Base-by-base conservation (phyloP, 2,113 vertebrate genomes). In the Bubo bubo region DNA sequence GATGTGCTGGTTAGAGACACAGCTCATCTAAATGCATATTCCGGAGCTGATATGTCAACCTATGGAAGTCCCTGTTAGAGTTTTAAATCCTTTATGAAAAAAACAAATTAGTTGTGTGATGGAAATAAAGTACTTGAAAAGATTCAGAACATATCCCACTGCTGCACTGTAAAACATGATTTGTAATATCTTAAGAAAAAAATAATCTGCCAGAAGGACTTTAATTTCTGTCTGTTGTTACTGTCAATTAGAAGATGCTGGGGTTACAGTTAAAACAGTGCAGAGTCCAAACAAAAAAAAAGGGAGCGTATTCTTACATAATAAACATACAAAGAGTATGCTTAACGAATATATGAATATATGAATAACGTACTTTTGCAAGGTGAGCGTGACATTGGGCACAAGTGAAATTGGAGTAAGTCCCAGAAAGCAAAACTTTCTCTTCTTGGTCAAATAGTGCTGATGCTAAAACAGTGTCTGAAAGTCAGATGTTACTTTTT, bases 81-180 rank as follows among this genome's bases (percentile, higher is more conserved):
- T 23, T 59, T 37, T 35, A 24, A 62, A 10, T 74, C 49, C 1
- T 28, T 41, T 67, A 34, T 35, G 28, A 22, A 67, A 43, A 41
- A 79, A 72, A n/a, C 20, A 14, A 52, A 49, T 24, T 10, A 15
- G 6, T 37, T 59, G 16, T 1, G 1, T 26, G 16, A 4, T 70
- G 14, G 34, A 74, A 79, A 45, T 43, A 8, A 14, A 43, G 41
- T 56, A 12, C 16, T 28, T 63, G 21, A 35, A 52, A 66, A 58
- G 8, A 23, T 18, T 30, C 16, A 9, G 19, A 41, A 13, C 0
- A 2, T 43, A 14, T 55, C 21, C 7, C 4, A 12, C 28, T 37
- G 47, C 45, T 79, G 28, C 12, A 5, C 8, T 45, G 8, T n/a
- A 88, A 81, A 91, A 49, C 3, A 5, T 7, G 5, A 10, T 58